Evolutionary conservation across 2,888 invertebrate genomes (phyloP).

Genomic region (Amiota minor): DNA sequence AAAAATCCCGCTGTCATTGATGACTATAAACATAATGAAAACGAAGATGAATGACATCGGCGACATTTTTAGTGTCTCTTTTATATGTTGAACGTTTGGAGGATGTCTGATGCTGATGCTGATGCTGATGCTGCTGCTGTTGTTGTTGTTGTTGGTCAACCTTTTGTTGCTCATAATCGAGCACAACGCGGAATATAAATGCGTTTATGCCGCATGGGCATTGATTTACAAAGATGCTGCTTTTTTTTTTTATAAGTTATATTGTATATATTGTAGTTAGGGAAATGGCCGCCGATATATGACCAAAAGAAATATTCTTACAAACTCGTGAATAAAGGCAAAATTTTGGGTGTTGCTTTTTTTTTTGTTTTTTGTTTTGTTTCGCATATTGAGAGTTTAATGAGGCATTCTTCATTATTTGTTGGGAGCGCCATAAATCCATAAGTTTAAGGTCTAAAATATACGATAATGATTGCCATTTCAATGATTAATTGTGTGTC

Average conservation of each 20-base stretch:
- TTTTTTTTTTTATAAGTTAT: too few relatives aligned
- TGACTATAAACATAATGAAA: constrained; percentile 47
- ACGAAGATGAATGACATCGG: constrained; percentile 56
- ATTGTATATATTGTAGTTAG: too few relatives aligned
- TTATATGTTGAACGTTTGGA: too few relatives aligned
- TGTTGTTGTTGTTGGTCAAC: constrained; percentile 5
- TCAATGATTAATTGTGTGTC: background rate
- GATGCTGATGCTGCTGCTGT: background rate
- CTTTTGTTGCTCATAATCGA: constrained; percentile 13
- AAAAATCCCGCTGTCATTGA: too few relatives aligned
- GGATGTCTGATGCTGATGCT: too few relatives aligned
- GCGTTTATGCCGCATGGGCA: background rate
- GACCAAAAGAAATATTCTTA: too few relatives aligned
- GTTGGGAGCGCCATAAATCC: background rate
- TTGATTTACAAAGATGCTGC: background rate
- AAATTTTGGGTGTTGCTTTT: too few relatives aligned
- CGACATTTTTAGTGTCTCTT: background rate
- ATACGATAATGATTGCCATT: constrained; percentile 6
- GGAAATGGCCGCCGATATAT: too few relatives aligned
- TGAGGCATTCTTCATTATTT: background rate
- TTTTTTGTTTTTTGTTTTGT: too few relatives aligned
- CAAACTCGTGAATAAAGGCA: too few relatives aligned
- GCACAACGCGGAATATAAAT: background rate
- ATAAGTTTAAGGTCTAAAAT: background rate
- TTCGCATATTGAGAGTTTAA: background rate